Evolutionary conservation across 2,888 invertebrate genomes (phyloP), one percentile per base, ranked within the genome.

Genomic region (Baronia brevicornis): DNA sequence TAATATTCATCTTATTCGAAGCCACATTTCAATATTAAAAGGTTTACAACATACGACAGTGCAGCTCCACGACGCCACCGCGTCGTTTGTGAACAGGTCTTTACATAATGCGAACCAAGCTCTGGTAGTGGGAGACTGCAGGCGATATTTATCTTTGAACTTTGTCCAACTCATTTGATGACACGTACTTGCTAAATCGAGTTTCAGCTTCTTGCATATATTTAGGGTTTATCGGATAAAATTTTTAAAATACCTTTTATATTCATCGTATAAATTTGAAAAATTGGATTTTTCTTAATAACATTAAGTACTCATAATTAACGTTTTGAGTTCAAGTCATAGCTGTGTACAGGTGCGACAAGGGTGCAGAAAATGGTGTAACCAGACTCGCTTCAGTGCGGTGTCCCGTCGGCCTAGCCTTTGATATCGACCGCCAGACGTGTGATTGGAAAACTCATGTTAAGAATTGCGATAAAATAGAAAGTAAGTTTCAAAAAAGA

Each of bases 391-490:
- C 96, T 61, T 89, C 92, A 46, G 94, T 96, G 68, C 89, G 91
- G 69, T 96, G 96, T 84, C 95, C 96, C 60, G 90, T 89, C 67
- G 93, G 95, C 78, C 89, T 96, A 73, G 94, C 93, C 67, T 96
- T 96, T 87, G 96, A 96, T 89, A 92, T 96, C 79, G 91, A 92
- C 78, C 90, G 94, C 64, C 96, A 96, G 86, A 96, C 95, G 63
- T 96, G 96, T 88, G 95, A 96, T 87, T 96, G 96, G 96, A 96
- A 93, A 90, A 90, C 94, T 72, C 89, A 95, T 88, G 96, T 96
- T 86, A 94, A 94, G 90, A 96, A 95, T 90, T 96, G 96, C 89
- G 92, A 95, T 87, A 87, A 90, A 84, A 61, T 91, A 86, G 95
- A 95, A 89, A 96, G 96, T 96, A 93, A 96, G 95, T 91, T 80